phyloP scores from a whole-genome alignment of 2,888 invertebrate genomes.

The Xestoiulus laeticollis region DNA sequence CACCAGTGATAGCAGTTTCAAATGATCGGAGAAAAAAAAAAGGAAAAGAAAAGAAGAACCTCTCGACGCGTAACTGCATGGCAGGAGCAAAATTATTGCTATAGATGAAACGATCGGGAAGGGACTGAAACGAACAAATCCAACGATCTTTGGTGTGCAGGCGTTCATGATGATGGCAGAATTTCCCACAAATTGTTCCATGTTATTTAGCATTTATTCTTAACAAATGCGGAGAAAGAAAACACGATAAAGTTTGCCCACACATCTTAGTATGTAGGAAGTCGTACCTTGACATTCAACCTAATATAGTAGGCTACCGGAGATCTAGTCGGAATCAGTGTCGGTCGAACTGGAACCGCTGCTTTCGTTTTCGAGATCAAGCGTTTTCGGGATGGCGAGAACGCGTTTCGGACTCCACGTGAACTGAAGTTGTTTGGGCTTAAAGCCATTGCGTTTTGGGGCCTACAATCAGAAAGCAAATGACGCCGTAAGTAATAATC shows the following conservation, averaged over 20 bases:
- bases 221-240: conserved; percentile 2
- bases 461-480: neutral
- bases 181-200: conserved; percentile 18
- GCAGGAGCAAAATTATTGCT: conserved; percentile 22
- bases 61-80: neutral
- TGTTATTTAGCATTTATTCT: neutral
- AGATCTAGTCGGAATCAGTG: conserved; percentile 54
- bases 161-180: neutral
- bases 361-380: conserved; percentile 51
- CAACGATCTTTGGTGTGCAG: conserved; percentile 16
- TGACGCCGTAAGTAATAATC: neutral
- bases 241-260: conserved; percentile 9
- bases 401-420: conserved; percentile 56
- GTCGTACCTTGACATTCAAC: neutral
- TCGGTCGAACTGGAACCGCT: conserved; percentile 54
- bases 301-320: neutral
- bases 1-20: conserved; percentile 9
- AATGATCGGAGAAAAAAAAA: neutral
- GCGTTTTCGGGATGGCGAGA: conserved; percentile 21
- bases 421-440: conserved; percentile 51
- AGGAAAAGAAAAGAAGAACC: neutral
- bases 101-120: neutral
- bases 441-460: conserved; percentile 53
- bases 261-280: neutral
- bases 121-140: neutral